phyloP scores from a whole-genome alignment of 2,888 invertebrate genomes.

The Caenorhabditis sp. region DNA sequence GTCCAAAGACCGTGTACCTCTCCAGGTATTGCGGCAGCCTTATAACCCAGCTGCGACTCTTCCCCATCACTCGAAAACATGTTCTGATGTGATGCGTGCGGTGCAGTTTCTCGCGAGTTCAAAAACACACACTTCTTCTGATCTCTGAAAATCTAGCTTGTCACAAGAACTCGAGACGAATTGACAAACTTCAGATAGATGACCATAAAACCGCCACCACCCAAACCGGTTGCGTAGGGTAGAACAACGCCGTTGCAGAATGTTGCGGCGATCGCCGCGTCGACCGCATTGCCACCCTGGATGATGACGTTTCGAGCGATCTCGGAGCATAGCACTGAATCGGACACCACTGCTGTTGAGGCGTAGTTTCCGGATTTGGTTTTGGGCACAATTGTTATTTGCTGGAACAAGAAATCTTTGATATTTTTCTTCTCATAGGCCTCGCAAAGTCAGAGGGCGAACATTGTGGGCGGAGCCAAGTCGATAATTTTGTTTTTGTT shows the following conservation, averaged over 20 bases:
- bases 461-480: no score
- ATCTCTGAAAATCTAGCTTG: conserved; percentile 11
- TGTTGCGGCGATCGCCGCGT: conserved; percentile 84
- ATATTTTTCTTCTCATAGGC: no score
- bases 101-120: conserved; percentile 73
- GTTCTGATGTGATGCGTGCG: conserved; percentile 74
- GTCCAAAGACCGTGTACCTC: conserved; percentile 68
- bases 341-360: conserved; percentile 62
- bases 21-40: conserved; percentile 61
- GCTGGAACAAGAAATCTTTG: neutral
- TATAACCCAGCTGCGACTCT: conserved; percentile 26
- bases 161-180: neutral
- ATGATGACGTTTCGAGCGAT: conserved; percentile 78
- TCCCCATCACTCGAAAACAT: conserved; percentile 47
- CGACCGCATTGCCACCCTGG: conserved; percentile 78
- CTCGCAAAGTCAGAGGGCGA: no score
- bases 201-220: conserved; percentile 87
- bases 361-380: conserved; percentile 22
- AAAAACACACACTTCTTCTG: conserved; percentile 62
- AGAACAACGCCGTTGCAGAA: conserved; percentile 86
- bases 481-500: no score
- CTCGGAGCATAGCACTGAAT: conserved; percentile 68
- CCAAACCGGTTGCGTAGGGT: conserved; percentile 85
- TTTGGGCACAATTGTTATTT: conserved; percentile 8
- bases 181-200: conserved; percentile 77